These are phyloP conservation scores for Coturnix japonica DNA, from an alignment of 2,113 vertebrate species.

Conservation along the genomic window DNA sequence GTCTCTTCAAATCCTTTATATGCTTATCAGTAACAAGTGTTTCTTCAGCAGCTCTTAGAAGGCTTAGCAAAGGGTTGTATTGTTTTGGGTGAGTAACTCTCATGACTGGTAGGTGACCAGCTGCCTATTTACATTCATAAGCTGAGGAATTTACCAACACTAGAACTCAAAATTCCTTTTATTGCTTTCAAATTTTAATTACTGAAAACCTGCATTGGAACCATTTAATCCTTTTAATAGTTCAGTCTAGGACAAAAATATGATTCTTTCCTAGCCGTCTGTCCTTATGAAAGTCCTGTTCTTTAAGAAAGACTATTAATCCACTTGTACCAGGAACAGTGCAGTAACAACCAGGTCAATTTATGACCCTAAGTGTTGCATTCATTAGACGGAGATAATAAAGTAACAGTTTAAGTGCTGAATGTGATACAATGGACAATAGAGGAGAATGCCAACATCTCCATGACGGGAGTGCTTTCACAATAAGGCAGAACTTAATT, in stretches of 20 bases:
- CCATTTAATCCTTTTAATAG: constrained; percentile 22
- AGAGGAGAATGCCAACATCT: neutral
- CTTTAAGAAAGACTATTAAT: neutral
- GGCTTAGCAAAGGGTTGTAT: neutral
- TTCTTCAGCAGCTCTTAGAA: constrained; percentile 5
- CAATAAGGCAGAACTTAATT: neutral
- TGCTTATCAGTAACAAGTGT: neutral
- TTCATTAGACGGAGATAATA: constrained; percentile 5
- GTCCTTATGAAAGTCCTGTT: neutral
- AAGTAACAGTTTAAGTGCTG: neutral
- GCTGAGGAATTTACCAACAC: neutral
- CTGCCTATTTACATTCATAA: neutral
- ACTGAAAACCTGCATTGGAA: neutral
- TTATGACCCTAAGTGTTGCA: neutral
- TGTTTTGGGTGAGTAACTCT: neutral
- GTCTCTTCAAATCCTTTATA: neutral
- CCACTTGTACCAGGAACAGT: constrained; percentile 42
- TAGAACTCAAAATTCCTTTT: neutral
- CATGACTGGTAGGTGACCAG: neutral
- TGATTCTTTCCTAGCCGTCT: neutral
- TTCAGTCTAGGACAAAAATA: neutral
- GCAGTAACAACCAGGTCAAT: neutral
- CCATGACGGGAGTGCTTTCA: neutral
- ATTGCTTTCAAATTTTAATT: neutral
- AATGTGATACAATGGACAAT: neutral